phyloP scores from a whole-genome alignment of 2,113 vertebrate genomes.

The Orthonyx spaldingii region DNA sequence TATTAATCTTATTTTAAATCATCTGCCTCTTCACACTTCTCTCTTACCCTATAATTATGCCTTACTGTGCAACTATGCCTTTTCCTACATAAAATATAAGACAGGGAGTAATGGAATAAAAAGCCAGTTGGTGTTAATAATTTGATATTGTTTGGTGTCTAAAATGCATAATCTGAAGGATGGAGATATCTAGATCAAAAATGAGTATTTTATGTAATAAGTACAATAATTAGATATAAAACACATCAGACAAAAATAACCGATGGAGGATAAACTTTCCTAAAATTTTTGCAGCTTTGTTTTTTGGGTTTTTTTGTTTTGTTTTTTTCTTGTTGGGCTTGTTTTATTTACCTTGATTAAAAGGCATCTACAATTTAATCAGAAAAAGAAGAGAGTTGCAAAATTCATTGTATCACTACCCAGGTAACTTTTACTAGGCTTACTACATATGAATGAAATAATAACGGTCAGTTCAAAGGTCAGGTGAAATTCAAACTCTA shows the following conservation, averaged over 20 bases:
- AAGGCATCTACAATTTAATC: neutral
- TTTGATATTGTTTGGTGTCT: neutral
- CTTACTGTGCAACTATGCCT: neutral
- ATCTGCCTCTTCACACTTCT: neutral
- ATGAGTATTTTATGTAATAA: neutral
- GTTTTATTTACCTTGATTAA: neutral
- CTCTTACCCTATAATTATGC: neutral
- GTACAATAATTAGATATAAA: neutral
- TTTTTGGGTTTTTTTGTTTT: neutral
- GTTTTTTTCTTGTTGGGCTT: neutral
- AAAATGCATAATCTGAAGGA: neutral
- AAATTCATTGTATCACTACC: neutral
- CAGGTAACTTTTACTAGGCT: neutral
- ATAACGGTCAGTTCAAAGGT: neutral
- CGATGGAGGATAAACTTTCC: neutral
- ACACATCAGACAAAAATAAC: neutral
- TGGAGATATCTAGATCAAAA: neutral
- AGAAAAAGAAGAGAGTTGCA: neutral
- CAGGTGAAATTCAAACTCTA: neutral
- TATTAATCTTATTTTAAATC: neutral
- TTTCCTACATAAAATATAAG: neutral
- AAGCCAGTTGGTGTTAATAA: neutral
- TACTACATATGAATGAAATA: neutral
- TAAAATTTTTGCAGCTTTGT: no score
- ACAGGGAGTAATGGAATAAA: neutral